These are phyloP conservation scores for Hoplias malabaricus DNA, from an alignment of 2,113 vertebrate genomes.

Conservation along the genomic window DNA sequence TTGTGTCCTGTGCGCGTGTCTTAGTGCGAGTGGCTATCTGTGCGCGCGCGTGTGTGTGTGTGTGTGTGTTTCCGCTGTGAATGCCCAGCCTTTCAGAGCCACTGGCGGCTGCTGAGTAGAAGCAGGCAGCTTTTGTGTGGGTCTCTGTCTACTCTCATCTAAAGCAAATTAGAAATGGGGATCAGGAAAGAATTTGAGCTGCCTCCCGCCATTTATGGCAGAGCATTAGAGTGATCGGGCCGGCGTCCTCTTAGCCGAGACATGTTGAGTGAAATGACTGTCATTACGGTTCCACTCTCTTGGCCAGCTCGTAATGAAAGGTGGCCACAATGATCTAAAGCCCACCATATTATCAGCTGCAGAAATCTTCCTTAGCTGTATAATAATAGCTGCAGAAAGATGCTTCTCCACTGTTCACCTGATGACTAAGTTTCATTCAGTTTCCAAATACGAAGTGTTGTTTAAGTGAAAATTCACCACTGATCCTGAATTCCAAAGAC, in stretches of 20 bases:
- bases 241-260: constrained; percentile 72
- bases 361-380: constrained; percentile 38
- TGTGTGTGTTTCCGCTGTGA: constrained; percentile 75
- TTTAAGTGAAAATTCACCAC: constrained; percentile 6
- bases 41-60: constrained; percentile 13
- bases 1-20: constrained; percentile 66
- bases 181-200: constrained; percentile 81
- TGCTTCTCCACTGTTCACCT: constrained; percentile 21
- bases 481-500: background rate
- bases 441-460: background rate
- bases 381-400: too few relatives aligned
- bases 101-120: constrained; percentile 80
- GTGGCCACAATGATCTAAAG: constrained; percentile 45
- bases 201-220: constrained; percentile 75
- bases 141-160: constrained; percentile 91
- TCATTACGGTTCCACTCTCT: constrained; percentile 59
- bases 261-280: constrained; percentile 67
- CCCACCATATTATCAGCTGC: constrained; percentile 43
- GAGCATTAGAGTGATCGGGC: constrained; percentile 78
- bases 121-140: constrained; percentile 92
- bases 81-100: constrained; percentile 86
- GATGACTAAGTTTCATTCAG: constrained; percentile 3
- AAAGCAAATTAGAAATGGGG: constrained; percentile 92
- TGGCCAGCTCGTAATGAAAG: constrained; percentile 46
- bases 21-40: constrained; percentile 53